These are phyloP conservation scores for Strigamia crassipes DNA, from an alignment of 2,888 invertebrate genomes.

Conservation along the genomic window DNA sequence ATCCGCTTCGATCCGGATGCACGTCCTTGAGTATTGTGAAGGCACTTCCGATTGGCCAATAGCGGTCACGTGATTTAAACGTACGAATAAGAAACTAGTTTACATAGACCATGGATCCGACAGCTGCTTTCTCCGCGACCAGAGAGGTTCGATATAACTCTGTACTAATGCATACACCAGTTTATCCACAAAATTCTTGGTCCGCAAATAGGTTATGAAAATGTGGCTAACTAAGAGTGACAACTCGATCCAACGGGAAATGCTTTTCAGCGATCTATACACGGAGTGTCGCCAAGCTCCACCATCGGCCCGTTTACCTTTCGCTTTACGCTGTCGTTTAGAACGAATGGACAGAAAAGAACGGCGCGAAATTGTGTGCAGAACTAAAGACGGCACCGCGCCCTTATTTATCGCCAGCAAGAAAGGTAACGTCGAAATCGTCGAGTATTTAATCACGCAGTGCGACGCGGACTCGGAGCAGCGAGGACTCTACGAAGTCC, in stretches of 20 bases:
- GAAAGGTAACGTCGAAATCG: constrained; percentile 80
- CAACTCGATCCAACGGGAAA: constrained; percentile 58
- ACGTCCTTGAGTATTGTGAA: neutral
- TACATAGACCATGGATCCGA: neutral
- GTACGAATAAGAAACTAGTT: neutral
- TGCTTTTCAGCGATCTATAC: constrained; percentile 68
- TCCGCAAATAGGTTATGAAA: neutral
- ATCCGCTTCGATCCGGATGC: neutral
- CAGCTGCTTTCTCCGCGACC: neutral
- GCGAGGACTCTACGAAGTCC: constrained; percentile 78
- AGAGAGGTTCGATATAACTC: neutral
- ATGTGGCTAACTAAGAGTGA: constrained; percentile 53
- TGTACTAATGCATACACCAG: neutral
- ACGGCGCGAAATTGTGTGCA: constrained; percentile 60
- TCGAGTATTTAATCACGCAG: constrained; percentile 79
- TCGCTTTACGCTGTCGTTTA: constrained; percentile 63
- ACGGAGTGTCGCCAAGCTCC: constrained; percentile 68
- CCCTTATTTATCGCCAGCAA: constrained; percentile 79
- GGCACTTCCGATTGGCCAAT: neutral
- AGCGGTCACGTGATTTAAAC: neutral
- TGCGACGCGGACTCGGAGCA: constrained; percentile 86
- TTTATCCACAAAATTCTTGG: neutral
- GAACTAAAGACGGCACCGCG: constrained; percentile 73
- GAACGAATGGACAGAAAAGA: constrained; percentile 59
- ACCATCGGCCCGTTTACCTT: constrained; percentile 71